A percentile compares a stretch with the other conserved stretches of the same genome.
Conservation (phyloP, 2,888 invertebrate species). For the Alcis repandata region DNA sequence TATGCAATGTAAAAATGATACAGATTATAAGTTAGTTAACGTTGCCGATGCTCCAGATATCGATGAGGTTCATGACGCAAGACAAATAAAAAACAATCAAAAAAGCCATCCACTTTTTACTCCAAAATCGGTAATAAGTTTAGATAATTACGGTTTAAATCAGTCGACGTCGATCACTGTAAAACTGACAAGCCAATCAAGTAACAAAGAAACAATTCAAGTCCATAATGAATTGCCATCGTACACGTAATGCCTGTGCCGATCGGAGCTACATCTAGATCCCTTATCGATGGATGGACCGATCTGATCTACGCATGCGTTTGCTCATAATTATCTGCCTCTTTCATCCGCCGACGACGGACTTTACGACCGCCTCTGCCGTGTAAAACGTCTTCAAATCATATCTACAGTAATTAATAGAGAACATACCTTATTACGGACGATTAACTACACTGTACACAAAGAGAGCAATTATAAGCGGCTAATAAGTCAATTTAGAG, state of each 20-base stretch:
- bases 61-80: slow-evolving; percentile 2
- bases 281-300: slow-evolving; percentile 81
- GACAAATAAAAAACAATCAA: background rate
- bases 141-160: slow-evolving; percentile 39
- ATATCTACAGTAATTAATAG: slow-evolving; percentile 82
- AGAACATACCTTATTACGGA: slow-evolving; percentile 70
- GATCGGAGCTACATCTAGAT: slow-evolving; percentile 68
- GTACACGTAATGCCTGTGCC: slow-evolving; percentile 64
- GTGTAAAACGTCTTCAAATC: slow-evolving; percentile 74
- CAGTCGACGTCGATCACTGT: slow-evolving; percentile 34
- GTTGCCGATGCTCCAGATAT: slow-evolving; percentile 3
- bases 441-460: slow-evolving; percentile 72
- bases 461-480: slow-evolving; percentile 57
- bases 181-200: slow-evolving; percentile 40
- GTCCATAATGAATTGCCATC: slow-evolving; percentile 65
- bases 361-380: slow-evolving; percentile 74
- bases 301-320: slow-evolving; percentile 85
- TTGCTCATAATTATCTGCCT: slow-evolving; percentile 81
- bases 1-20: background rate
- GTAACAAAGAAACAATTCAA: slow-evolving; percentile 49
- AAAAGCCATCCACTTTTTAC: slow-evolving; percentile 18
- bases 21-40: background rate
- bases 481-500: slow-evolving; percentile 55
- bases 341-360: slow-evolving; percentile 84
- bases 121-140: slow-evolving; percentile 40